Evolutionary conservation across 2,797 vertebrate species (phyloP), one percentile per base, ranked within the genome.

Genomic region (Oreonectes daqikongensis): DNA sequence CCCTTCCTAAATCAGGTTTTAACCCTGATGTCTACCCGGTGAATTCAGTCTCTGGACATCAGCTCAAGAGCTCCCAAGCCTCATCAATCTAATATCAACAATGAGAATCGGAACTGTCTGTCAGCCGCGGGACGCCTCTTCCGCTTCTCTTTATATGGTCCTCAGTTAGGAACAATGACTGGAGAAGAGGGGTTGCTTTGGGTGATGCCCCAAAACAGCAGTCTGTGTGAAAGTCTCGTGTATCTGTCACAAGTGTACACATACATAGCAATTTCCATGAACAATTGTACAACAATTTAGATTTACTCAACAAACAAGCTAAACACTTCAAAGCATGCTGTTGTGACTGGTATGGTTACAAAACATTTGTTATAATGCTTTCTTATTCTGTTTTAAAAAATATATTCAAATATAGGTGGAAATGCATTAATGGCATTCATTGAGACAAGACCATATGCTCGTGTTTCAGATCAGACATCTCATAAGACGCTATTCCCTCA

Each of bases 11-110:
- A 46, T 50, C 59, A 48, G 70, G 42, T 14, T 28, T 60, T 61
- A 48, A 73, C 71, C 57, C 28, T 3, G 59, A 61, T 14, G 18
- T 60, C 70, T 72, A 44, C 40, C 53, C 40, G 10, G 52, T 60
- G 69, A 59, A 72, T 40, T 42, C 38, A 28, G 35, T n/a, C 35
- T 59, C 22, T 17, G 57, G 52, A 60, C 35, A 40, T 44, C 22
- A 55, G 18, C 22, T 14, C 38, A 60, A 59, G 42, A 46, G 30
- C 30, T 61, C 30, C 18, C 59, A 12, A 61, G 59, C 24, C 59
- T 73, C 71, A 73, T 73, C 57, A 64, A 73, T 73, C 71, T 73
- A 35, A 52, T 17, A 5, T 46, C 61, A 20, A 73, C 71, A 73
- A 63, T 50, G 71, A 30, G 28, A 32, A 63, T 73, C 59, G 57